Conservation (phyloP, 35 echinoderm and acorn worm species). For the Strongylocentrotus purpuratus region DNA sequence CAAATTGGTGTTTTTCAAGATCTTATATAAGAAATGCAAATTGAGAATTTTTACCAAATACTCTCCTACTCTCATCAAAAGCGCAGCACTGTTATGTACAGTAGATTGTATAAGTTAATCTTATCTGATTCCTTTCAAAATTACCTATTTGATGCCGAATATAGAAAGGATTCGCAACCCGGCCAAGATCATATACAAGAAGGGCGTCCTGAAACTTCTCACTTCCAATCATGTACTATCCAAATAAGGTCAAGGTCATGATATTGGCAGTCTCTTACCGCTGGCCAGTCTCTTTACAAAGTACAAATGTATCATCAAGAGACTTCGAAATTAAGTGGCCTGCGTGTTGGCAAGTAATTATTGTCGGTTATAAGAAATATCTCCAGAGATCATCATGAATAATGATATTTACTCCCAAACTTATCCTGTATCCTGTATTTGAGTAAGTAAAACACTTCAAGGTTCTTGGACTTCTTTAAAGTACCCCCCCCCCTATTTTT, state of each 20-base stretch:
- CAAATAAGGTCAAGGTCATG: neutral
- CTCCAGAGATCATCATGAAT: neutral
- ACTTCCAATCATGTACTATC: neutral
- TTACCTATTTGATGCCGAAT: neutral
- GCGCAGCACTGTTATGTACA: no score
- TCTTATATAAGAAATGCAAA: no score
- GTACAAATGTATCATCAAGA: no score
- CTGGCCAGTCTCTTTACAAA: no score
- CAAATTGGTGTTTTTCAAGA: no score
- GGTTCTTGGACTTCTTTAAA: neutral
- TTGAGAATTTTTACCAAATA: no score
- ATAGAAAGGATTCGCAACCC: neutral
- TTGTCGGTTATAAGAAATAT: neutral
- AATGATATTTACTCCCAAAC: neutral
- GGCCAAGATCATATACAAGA: neutral
- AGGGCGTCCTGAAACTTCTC: neutral
- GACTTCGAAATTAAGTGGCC: neutral
- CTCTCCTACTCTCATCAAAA: no score
- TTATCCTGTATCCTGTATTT: no score
- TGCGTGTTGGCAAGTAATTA: neutral
- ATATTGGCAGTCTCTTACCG: neutral
- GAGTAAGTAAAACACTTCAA: neutral
- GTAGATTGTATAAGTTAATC: no score
- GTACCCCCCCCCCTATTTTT: neutral
- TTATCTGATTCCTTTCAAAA: neutral